These are phyloP conservation scores for Melanostoma scalare DNA, from an alignment of 2,888 invertebrate genomes.

Conservation along the genomic window DNA sequence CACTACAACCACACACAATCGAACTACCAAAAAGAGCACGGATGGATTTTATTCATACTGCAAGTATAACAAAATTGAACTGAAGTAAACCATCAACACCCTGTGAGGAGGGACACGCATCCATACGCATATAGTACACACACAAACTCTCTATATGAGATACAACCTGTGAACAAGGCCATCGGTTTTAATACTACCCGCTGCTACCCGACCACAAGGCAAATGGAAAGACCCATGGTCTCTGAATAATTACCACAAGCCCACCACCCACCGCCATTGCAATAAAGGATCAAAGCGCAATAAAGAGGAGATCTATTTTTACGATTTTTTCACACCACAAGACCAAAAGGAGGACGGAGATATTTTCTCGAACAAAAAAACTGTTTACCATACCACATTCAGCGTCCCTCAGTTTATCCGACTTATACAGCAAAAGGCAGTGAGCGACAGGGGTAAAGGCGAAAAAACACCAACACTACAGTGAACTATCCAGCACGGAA, in stretches of 20 bases:
- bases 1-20: not conserved
- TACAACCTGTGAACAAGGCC: conserved; percentile 35
- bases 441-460: not conserved
- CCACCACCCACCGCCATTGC: conserved; percentile 8
- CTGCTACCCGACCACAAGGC: conserved; percentile 23
- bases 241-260: conserved; percentile 49
- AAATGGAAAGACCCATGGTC: conserved; percentile 35
- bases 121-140: conserved; percentile 33
- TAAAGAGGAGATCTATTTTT: conserved; percentile 39
- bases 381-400: conserved; percentile 8
- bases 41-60: not conserved
- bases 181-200: conserved; percentile 13
- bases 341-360: conserved; percentile 30
- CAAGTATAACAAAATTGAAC: conserved; percentile 29
- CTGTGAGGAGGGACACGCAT: conserved; percentile 60
- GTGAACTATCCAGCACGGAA: conserved; percentile 49
- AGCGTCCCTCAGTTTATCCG: conserved; percentile 1
- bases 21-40: not conserved
- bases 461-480: conserved; percentile 8
- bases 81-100: conserved; percentile 69
- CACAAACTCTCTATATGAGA: conserved; percentile 29
- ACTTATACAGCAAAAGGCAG: conserved; percentile 1
- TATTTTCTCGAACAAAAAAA: conserved; percentile 24
- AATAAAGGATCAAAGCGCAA: conserved; percentile 48
- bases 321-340: conserved; percentile 30